A percentile compares a stretch with the other conserved stretches of the same genome.
Conservation (phyloP, 64 coral and sea anemone species). For the Actinia equina region DNA sequence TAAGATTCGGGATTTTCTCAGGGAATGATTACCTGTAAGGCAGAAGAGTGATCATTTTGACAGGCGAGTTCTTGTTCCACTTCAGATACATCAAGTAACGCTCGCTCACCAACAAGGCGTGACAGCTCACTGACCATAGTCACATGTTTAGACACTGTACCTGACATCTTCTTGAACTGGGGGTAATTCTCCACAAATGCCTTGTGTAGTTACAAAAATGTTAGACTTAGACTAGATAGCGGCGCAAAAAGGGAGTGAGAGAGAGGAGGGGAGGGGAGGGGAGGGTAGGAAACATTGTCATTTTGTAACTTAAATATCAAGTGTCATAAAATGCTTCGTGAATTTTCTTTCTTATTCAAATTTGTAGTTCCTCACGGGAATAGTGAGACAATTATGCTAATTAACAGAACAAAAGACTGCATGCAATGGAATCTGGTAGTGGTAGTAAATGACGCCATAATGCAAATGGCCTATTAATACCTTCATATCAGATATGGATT, state of each 20-base stretch:
- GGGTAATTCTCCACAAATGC: constrained; percentile 99
- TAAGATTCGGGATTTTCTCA: too few species aligned
- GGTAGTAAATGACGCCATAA: too few species aligned
- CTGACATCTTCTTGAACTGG: constrained; percentile 98
- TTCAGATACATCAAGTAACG: constrained; percentile 78
- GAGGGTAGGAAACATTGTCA: not conserved
- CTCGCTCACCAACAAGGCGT: constrained; percentile 67
- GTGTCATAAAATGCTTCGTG: too few species aligned
- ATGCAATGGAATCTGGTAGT: too few species aligned
- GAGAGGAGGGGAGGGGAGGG: too few species aligned
- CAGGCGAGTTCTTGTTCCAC: constrained; percentile 94
- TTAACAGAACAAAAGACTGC: too few species aligned
- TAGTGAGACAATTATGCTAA: too few species aligned
- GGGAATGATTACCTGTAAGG: constrained; percentile 40
- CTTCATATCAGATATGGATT: constrained; percentile 99
- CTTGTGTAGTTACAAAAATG: constrained; percentile 22
- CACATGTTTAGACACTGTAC: constrained; percentile 94
- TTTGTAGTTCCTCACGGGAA: too few species aligned
- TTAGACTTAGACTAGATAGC: not conserved
- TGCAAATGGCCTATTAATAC: too few species aligned
- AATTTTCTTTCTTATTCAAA: too few species aligned
- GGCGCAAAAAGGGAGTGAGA: too few species aligned
- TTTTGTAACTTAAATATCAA: not conserved
- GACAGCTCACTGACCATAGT: constrained; percentile 94
- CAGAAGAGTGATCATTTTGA: constrained; percentile 73